Evolutionary conservation across 2,113 vertebrate species (phyloP).

Genomic region (Neoarius graeffei): DNA sequence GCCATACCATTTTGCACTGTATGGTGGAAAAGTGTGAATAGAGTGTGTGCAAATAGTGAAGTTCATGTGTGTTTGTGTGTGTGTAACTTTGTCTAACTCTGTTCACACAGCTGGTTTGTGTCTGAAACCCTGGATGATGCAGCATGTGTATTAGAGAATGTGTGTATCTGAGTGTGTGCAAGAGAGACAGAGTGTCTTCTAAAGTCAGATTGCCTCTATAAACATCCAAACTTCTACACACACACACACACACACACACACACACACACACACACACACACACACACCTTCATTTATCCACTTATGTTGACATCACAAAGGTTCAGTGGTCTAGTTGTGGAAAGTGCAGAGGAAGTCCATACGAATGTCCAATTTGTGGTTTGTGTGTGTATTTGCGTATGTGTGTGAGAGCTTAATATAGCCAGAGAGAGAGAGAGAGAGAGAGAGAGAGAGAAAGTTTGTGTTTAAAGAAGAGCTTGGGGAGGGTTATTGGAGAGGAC

Average conservation of each 20-base stretch:
- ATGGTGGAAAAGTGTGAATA: background rate
- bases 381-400: slow-evolving; percentile 33
- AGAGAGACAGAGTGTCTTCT: background rate
- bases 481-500: slow-evolving; percentile 66
- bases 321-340: slow-evolving; percentile 25
- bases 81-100: background rate
- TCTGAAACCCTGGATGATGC: slow-evolving; percentile 14
- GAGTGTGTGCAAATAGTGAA: background rate
- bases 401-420: slow-evolving; percentile 39
- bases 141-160: background rate
- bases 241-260: background rate
- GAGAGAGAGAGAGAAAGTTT: slow-evolving; percentile 31
- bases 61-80: background rate
- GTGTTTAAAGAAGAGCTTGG: slow-evolving; percentile 72
- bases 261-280: background rate
- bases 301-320: slow-evolving; percentile 39
- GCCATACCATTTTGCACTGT: background rate
- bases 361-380: slow-evolving; percentile 31
- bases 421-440: slow-evolving; percentile 21
- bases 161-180: background rate
- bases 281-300: slow-evolving; percentile 28
- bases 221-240: background rate
- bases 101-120: slow-evolving; percentile 32
- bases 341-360: slow-evolving; percentile 34
- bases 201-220: slow-evolving; percentile 36